These are phyloP conservation scores for Morpho achilles DNA, from an alignment of 2,888 invertebrate genomes.

Conservation along the genomic window DNA sequence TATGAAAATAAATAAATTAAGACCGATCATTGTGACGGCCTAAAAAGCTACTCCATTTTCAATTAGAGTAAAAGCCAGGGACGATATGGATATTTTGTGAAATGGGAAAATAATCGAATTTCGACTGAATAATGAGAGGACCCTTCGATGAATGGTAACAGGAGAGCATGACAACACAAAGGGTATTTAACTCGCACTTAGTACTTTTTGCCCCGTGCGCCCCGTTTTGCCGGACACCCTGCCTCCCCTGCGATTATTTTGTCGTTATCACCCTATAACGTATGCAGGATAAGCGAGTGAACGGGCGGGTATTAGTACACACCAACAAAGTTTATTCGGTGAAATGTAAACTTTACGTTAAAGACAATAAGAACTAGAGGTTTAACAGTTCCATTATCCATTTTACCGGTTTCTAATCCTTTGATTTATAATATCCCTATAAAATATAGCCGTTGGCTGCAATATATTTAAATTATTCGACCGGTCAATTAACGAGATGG, in stretches of 20 bases:
- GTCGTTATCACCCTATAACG: constrained; percentile 74
- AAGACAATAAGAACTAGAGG: constrained; percentile 4
- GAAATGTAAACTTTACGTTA: constrained; percentile 10
- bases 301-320: constrained; percentile 39
- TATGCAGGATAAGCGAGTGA: constrained; percentile 65
- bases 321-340: constrained; percentile 1
- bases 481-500: constrained; percentile 76
- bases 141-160: constrained; percentile 66
- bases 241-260: constrained; percentile 60
- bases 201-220: constrained; percentile 67
- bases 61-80: constrained; percentile 74
- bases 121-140: constrained; percentile 75
- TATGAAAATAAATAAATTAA: constrained; percentile 50
- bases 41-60: constrained; percentile 61
- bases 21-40: constrained; percentile 54
- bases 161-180: constrained; percentile 68
- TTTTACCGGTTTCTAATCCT: constrained; percentile 72
- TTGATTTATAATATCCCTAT: constrained; percentile 72
- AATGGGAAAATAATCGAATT: constrained; percentile 80
- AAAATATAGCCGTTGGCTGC: constrained; percentile 69
- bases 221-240: constrained; percentile 46
- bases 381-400: constrained; percentile 65
- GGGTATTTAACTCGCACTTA: constrained; percentile 78
- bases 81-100: constrained; percentile 76
- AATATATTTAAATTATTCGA: constrained; percentile 75